These are phyloP conservation scores for Cottoperca gobio DNA, from an alignment of 2,797 vertebrate genomes.

Conservation along the genomic window DNA sequence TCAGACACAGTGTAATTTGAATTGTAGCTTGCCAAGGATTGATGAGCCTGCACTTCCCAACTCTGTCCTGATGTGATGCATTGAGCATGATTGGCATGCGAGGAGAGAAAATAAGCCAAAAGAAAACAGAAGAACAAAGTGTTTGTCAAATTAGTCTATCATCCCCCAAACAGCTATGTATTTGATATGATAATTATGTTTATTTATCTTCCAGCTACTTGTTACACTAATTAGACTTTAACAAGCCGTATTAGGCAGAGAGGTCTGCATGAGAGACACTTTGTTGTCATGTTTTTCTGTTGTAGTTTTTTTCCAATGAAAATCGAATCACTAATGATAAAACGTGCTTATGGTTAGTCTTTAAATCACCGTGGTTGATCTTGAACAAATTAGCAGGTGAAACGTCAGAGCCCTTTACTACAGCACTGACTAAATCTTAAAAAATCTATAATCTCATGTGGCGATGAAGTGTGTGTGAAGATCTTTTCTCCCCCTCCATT, in stretches of 20 bases:
- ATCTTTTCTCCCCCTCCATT: slow-evolving; percentile 21
- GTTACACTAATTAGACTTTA: slow-evolving; percentile 78
- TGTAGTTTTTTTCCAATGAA: neutral
- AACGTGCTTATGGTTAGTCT: neutral
- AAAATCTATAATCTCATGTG: slow-evolving; percentile 19
- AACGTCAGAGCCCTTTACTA: slow-evolving; percentile 10
- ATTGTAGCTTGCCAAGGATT: slow-evolving; percentile 43
- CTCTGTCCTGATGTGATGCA: slow-evolving; percentile 47
- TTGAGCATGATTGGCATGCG: slow-evolving; percentile 72
- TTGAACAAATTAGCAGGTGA: slow-evolving; percentile 12
- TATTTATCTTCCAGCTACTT: slow-evolving; percentile 72
- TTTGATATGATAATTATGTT: slow-evolving; percentile 80
- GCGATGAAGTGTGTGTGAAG: slow-evolving; percentile 9
- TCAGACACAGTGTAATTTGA: slow-evolving; percentile 47
- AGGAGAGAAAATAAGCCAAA: slow-evolving; percentile 60
- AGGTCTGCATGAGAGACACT: slow-evolving; percentile 50
- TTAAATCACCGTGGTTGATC: slow-evolving; percentile 9
- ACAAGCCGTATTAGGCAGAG: slow-evolving; percentile 64
- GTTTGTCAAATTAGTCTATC: slow-evolving; percentile 74
- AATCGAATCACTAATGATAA: neutral
- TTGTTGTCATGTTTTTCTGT: slow-evolving; percentile 29
- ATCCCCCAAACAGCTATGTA: slow-evolving; percentile 62
- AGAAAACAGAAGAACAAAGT: slow-evolving; percentile 72
- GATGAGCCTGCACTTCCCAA: slow-evolving; percentile 61
- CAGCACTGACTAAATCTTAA: neutral